Evolutionary conservation across 1,140 invertebrate species (phyloP).

Genomic region (Drosophila nigromelanica): DNA sequence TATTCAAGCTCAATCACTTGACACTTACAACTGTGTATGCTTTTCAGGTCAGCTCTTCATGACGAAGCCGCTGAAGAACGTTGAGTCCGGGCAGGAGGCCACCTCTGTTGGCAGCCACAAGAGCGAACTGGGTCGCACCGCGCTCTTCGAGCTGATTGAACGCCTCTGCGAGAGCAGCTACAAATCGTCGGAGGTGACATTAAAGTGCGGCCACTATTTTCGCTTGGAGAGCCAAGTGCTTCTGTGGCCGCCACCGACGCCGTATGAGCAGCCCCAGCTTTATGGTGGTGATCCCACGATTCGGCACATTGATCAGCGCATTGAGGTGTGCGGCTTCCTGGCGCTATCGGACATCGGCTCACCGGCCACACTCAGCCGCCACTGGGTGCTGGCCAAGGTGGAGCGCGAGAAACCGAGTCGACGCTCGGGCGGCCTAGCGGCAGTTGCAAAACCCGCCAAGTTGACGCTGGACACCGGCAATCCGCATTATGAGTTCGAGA

Average conservation of each 20-base stretch:
- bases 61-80: conserved; percentile 62
- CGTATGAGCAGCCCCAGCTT: conserved; percentile 44
- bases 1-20: no score
- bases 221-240: conserved; percentile 87
- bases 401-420: conserved; percentile 72
- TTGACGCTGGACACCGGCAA: conserved; percentile 58
- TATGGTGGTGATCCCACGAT: conserved; percentile 41
- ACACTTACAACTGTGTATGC: no score
- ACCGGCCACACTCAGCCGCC: conserved; percentile 95
- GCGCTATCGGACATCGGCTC: conserved; percentile 94
- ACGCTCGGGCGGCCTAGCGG: conserved; percentile 41
- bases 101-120: conserved; percentile 80
- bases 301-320: conserved; percentile 84
- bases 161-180: conserved; percentile 92
- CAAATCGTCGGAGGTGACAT: conserved; percentile 89
- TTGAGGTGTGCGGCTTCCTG: conserved; percentile 93
- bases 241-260: conserved; percentile 90
- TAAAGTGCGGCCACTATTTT: conserved; percentile 91
- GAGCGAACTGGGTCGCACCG: conserved; percentile 76
- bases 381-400: conserved; percentile 92
- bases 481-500: conserved; percentile 85
- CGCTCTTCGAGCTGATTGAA: conserved; percentile 88
- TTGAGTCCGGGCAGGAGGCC: conserved; percentile 28
- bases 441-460: conserved; percentile 59
- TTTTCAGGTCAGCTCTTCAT: conserved; percentile 68